Evolutionary conservation across 2,797 vertebrate species (phyloP).

Genomic region (Brotula barbata): DNA sequence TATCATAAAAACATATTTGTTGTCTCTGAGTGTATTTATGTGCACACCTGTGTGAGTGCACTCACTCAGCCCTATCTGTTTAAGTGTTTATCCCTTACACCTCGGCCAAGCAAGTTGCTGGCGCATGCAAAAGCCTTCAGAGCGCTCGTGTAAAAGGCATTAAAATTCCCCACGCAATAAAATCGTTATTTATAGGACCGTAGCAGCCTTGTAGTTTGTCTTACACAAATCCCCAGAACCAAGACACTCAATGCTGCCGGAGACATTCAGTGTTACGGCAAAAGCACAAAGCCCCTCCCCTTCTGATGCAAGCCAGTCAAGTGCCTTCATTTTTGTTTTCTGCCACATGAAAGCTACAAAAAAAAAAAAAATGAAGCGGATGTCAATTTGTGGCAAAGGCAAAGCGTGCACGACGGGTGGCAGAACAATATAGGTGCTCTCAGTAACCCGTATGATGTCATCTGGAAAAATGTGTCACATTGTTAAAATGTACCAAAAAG

Average conservation of each 20-base stretch:
- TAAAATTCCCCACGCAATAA: conserved; percentile 78
- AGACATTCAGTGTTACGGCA: conserved; percentile 57
- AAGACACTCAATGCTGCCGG: conserved; percentile 64
- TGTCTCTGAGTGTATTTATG: neutral
- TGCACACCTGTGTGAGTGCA: neutral
- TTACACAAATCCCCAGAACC: conserved; percentile 75
- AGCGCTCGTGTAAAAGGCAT: conserved; percentile 75
- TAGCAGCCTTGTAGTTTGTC: conserved; percentile 82
- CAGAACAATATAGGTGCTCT: conserved; percentile 54
- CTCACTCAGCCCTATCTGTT: conserved; percentile 9
- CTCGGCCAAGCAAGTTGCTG: conserved; percentile 43
- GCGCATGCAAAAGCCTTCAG: conserved; percentile 74
- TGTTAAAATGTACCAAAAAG: conserved; percentile 70
- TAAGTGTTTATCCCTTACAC: conserved; percentile 25
- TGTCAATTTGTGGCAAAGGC: conserved; percentile 65
- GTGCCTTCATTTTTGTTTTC: conserved; percentile 49
- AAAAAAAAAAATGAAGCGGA: conserved; percentile 68
- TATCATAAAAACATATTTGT: too few relatives aligned
- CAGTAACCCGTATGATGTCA: conserved; percentile 76
- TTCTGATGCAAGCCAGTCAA: conserved; percentile 60
- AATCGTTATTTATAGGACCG: conserved; percentile 82
- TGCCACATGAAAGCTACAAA: conserved; percentile 73
- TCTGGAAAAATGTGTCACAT: conserved; percentile 75
- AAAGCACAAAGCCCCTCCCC: conserved; percentile 45
- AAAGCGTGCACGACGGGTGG: conserved; percentile 40